phyloP scores from a whole-genome alignment of 2,797 vertebrate genomes.

The Serranus cabrilla region DNA sequence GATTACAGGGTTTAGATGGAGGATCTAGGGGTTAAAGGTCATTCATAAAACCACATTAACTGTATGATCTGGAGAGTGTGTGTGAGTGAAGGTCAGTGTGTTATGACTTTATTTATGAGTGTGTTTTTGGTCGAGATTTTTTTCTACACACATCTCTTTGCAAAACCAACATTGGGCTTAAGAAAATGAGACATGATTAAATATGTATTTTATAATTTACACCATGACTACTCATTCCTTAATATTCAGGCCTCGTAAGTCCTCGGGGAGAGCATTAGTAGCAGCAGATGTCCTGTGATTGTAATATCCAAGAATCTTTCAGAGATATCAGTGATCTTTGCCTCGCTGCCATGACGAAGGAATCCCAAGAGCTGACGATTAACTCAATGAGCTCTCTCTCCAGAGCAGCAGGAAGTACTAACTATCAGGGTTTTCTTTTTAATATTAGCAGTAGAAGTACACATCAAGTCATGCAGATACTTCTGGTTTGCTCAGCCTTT shows the following conservation, averaged over 20 bases:
- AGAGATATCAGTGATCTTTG: conserved; percentile 54
- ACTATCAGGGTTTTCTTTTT: background rate
- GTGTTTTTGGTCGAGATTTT: background rate
- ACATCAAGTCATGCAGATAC: background rate
- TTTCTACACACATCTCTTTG: background rate
- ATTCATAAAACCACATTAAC: conserved; percentile 6
- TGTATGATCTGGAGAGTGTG: background rate
- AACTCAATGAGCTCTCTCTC: conserved; percentile 29
- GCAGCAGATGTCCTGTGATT: conserved; percentile 68
- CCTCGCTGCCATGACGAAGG: conserved; percentile 34
- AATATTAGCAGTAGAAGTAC: background rate
- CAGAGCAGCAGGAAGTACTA: background rate
- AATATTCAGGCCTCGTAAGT: conserved; percentile 43
- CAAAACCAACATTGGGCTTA: background rate
- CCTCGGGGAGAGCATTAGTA: conserved; percentile 57
- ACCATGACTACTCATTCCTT: conserved; percentile 35
- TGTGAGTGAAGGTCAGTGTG: conserved; percentile 28
- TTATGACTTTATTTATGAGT: conserved; percentile 11
- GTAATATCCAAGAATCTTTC: conserved; percentile 64
- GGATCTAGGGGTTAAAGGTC: conserved; percentile 31
- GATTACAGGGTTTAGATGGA: conserved; percentile 20
- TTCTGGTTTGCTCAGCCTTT: background rate
- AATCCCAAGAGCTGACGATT: conserved; percentile 39
- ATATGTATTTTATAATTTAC: conserved; percentile 34
- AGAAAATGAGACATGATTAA: conserved; percentile 9